Conservation (phyloP, 2,797 vertebrate genomes). For the Staurois parvus region DNA sequence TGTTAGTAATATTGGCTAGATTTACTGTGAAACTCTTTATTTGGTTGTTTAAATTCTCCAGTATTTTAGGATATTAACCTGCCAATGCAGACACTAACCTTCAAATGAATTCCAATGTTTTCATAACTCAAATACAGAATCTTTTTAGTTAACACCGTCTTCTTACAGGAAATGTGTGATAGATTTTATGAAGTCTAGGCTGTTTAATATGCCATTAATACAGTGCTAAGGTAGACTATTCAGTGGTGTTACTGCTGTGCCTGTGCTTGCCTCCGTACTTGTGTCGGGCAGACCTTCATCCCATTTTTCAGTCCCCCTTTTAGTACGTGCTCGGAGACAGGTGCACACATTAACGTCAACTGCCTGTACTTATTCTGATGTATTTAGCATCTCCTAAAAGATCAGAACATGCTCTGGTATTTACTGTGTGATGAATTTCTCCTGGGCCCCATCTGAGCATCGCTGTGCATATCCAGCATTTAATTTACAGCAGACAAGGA, state of each 20-base stretch:
- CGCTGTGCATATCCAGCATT: slow-evolving; percentile 45
- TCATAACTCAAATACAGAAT: background rate
- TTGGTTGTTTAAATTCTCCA: background rate
- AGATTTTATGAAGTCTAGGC: background rate
- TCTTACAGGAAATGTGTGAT: background rate
- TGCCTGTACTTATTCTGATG: slow-evolving; percentile 60
- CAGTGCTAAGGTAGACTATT: background rate
- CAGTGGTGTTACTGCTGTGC: background rate
- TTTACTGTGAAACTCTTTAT: background rate
- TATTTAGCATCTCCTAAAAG: slow-evolving; percentile 64
- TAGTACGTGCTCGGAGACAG: slow-evolving; percentile 19
- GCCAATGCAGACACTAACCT: background rate
- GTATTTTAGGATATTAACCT: background rate
- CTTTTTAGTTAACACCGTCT: background rate
- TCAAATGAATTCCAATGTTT: background rate
- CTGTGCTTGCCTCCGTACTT: background rate
- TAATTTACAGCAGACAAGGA: slow-evolving; percentile 50
- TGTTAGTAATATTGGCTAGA: background rate
- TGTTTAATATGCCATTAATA: background rate
- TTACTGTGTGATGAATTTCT: slow-evolving; percentile 60
- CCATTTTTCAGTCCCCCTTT: slow-evolving; percentile 43
- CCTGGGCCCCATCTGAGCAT: slow-evolving; percentile 43
- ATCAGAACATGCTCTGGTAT: slow-evolving; percentile 61
- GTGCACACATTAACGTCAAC: slow-evolving; percentile 56
- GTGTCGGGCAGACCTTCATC: slow-evolving; percentile 14